Percentiles rank a stretch among this genome's conserved stretches.
phyloP scores from a whole-genome alignment of 2,797 vertebrate species.

The Betta splendens region DNA sequence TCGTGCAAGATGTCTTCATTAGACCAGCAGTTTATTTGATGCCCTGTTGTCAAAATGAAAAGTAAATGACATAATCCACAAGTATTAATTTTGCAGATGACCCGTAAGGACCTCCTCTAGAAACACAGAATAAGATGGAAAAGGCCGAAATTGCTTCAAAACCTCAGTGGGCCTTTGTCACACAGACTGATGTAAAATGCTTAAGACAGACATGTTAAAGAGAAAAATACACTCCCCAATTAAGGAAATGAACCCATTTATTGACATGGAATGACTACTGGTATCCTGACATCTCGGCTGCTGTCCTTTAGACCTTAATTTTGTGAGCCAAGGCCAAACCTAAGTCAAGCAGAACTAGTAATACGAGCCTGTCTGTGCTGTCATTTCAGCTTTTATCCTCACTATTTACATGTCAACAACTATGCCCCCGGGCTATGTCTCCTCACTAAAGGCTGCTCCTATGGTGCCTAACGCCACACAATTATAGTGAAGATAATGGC shows the following conservation, averaged over 20 bases:
- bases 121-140: background rate
- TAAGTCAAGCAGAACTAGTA: constrained; percentile 51
- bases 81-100: background rate
- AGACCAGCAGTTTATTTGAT: background rate
- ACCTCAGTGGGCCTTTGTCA: constrained; percentile 38
- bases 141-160: constrained; percentile 13
- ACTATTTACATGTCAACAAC: constrained; percentile 73
- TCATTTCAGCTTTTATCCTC: constrained; percentile 66
- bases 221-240: constrained; percentile 55
- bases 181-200: constrained; percentile 32
- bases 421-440: constrained; percentile 64
- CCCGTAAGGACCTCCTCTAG: background rate
- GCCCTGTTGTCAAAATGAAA: background rate
- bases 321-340: constrained; percentile 58
- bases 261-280: constrained; percentile 58
- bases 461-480: constrained; percentile 58
- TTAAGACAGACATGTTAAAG: constrained; percentile 57
- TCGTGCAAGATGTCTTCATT: background rate
- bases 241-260: constrained; percentile 68
- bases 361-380: constrained; percentile 69
- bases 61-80: background rate
- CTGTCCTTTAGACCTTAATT: constrained; percentile 63
- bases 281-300: constrained; percentile 64
- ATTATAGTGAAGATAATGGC: constrained; percentile 70
- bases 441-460: constrained; percentile 51